A percentile compares a stretch with the other conserved stretches of the same genome.
These are phyloP conservation scores for Drosophila sechellia DNA, from an alignment of 1,140 invertebrate species.

Conservation along the genomic window DNA sequence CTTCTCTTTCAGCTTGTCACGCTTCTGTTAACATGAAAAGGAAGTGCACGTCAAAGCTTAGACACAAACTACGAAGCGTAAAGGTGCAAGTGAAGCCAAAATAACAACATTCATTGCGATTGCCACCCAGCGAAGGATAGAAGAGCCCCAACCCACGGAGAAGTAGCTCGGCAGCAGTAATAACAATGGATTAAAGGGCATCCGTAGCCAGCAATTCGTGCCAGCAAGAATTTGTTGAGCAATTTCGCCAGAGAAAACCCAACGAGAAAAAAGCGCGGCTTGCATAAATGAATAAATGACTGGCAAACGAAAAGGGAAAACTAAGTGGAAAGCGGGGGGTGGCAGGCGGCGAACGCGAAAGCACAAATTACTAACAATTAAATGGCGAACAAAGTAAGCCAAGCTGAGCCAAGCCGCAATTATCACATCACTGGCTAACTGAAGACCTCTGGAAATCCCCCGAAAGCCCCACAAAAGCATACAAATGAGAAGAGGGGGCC, in stretches of 20 bases:
- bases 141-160: slow-evolving; percentile 1
- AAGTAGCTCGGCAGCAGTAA: slow-evolving; percentile 16
- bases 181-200: slow-evolving; percentile 63
- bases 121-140: slow-evolving; percentile 52
- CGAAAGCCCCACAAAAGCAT: neutral
- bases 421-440: slow-evolving; percentile 75
- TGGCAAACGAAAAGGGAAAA: slow-evolving; percentile 77
- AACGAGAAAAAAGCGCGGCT: slow-evolving; percentile 42
- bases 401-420: slow-evolving; percentile 71
- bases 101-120: slow-evolving; percentile 82
- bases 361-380: slow-evolving; percentile 83
- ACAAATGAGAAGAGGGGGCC: slow-evolving; percentile 17
- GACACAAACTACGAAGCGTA: slow-evolving; percentile 82
- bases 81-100: slow-evolving; percentile 81
- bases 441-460: slow-evolving; percentile 9
- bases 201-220: slow-evolving; percentile 75
- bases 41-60: slow-evolving; percentile 83
- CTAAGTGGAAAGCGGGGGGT: slow-evolving; percentile 32
- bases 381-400: slow-evolving; percentile 82
- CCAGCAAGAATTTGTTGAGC: slow-evolving; percentile 80
- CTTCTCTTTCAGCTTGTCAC: slow-evolving; percentile 56
- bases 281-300: slow-evolving; percentile 55
- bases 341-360: slow-evolving; percentile 8
- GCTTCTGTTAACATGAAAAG: slow-evolving; percentile 78
- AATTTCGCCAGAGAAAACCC: slow-evolving; percentile 69